Percentiles rank a stretch among this genome's conserved stretches.
Evolutionary conservation across 2,797 vertebrate genomes (phyloP).

Genomic region (Atherinosoma microstoma): DNA sequence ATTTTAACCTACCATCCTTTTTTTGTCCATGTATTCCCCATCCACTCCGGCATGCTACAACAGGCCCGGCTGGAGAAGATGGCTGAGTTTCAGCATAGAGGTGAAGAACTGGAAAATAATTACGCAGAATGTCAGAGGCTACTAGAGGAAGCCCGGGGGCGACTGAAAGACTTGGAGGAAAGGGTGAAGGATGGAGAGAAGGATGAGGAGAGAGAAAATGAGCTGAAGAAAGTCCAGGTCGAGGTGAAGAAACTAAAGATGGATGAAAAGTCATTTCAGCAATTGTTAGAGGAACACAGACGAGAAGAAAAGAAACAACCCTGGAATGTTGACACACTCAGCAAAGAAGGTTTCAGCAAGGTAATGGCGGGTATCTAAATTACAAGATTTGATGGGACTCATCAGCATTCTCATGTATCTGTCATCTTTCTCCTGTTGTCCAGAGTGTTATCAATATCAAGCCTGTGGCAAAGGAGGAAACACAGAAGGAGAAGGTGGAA

Average conservation of each 20-base stretch:
- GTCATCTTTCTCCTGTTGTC: constrained; percentile 10
- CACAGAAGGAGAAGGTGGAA: constrained; percentile 85
- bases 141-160: constrained; percentile 81
- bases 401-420: not conserved
- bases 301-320: constrained; percentile 88
- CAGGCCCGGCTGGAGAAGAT: constrained; percentile 89
- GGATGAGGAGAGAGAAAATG: constrained; percentile 77
- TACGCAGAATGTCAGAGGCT: constrained; percentile 81
- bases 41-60: not conserved
- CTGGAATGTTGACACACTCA: constrained; percentile 92
- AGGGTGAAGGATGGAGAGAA: constrained; percentile 60
- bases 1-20: not conserved
- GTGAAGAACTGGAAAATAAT: constrained; percentile 85
- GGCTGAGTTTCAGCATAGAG: constrained; percentile 89
- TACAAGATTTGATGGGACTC: not conserved
- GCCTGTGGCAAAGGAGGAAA: constrained; percentile 75
- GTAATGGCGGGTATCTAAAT: constrained; percentile 57
- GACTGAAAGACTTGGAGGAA: constrained; percentile 78
- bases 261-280: constrained; percentile 84
- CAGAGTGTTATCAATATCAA: constrained; percentile 90
- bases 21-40: not conserved
- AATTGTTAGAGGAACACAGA: constrained; percentile 82
- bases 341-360: constrained; percentile 94
- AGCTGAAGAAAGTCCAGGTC: constrained; percentile 76
- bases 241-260: constrained; percentile 85